Evolutionary conservation across 2,797 vertebrate genomes (phyloP).

Genomic region (Hydrolagus colliei): DNA sequence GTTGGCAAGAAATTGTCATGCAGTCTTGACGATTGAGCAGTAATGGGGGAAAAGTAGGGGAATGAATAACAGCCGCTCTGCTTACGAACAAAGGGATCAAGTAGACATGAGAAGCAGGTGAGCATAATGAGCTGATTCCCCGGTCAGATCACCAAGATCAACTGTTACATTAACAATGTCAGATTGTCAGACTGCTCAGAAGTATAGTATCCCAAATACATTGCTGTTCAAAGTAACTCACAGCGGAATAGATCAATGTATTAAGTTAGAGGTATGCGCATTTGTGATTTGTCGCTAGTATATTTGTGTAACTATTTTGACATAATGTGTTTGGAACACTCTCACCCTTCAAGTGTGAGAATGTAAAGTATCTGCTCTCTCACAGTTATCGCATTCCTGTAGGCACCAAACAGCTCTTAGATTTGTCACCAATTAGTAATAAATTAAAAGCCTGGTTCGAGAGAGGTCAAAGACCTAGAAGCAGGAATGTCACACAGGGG

Average conservation of each 20-base stretch:
- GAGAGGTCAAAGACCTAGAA: not conserved
- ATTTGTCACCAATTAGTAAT: not conserved
- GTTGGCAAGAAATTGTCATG: not conserved
- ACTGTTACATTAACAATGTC: constrained; percentile 7
- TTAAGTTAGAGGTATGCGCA: too few relatives aligned
- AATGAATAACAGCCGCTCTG: not conserved
- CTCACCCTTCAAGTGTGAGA: not conserved
- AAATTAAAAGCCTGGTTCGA: not conserved
- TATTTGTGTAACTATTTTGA: too few relatives aligned
- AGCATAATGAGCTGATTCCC: not conserved
- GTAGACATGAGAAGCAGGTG: not conserved
- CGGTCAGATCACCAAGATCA: not conserved
- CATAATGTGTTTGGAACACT: not conserved
- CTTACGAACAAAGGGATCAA: not conserved
- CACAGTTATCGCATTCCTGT: not conserved
- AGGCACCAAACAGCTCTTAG: not conserved
- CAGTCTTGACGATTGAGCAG: not conserved
- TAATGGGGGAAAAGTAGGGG: not conserved
- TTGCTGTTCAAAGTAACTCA: not conserved
- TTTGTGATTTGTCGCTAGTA: too few relatives aligned
- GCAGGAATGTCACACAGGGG: not conserved
- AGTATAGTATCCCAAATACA: not conserved
- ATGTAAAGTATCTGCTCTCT: not conserved
- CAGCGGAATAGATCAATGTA: not conserved
- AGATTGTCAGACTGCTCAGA: too few relatives aligned